phyloP scores from a whole-genome alignment of 2,113 vertebrate genomes.

The Typhlomys cinereus region DNA sequence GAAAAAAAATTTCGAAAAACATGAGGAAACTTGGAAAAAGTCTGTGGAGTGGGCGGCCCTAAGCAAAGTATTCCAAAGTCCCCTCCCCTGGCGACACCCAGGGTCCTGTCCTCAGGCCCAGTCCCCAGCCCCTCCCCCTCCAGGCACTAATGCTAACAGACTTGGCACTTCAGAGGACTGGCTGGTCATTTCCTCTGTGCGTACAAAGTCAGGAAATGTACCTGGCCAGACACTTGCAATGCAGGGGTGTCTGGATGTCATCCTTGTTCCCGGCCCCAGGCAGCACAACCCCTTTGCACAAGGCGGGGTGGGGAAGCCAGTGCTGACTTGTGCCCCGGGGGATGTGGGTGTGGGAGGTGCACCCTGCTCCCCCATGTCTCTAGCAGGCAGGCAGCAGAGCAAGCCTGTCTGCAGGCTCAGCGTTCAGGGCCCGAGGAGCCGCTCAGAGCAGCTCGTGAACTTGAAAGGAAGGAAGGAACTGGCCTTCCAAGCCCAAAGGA shows the following conservation, averaged over 20 bases:
- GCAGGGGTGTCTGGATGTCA: background rate
- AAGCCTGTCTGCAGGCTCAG: background rate
- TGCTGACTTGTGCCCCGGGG: background rate
- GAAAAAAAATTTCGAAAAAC: background rate
- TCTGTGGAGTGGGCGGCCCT: background rate
- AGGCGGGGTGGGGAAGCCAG: background rate
- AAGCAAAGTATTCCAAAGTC: background rate
- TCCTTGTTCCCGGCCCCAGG: no score
- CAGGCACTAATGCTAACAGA: background rate
- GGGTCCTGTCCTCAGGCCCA: background rate
- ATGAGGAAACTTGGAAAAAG: background rate
- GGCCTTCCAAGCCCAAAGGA: no score
- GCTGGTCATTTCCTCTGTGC: background rate
- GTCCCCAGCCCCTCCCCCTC: background rate
- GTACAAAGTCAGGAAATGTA: no score
- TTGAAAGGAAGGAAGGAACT: no score
- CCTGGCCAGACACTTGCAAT: no score
- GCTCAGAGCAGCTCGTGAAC: background rate
- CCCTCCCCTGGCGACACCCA: no score
- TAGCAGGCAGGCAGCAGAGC: background rate
- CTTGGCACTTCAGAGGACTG: background rate
- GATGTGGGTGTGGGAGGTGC: no score
- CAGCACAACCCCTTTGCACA: no score
- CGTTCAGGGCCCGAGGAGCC: no score
- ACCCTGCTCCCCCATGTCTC: background rate